phyloP scores from a whole-genome alignment of 2,113 vertebrate genomes.

The Riparia riparia region DNA sequence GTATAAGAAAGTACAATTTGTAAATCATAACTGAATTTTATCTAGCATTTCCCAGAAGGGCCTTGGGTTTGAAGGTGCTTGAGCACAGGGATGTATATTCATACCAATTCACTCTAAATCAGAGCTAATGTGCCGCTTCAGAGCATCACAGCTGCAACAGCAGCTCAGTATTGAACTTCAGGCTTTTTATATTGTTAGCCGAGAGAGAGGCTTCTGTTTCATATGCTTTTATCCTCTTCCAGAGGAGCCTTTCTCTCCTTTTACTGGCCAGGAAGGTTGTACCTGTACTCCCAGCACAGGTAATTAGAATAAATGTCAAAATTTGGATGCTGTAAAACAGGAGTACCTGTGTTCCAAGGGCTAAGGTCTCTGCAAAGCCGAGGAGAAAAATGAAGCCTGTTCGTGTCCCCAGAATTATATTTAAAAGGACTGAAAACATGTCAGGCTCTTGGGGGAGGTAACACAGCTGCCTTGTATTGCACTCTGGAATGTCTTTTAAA shows the following conservation, averaged over 20 bases:
- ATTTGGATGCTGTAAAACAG: not conserved
- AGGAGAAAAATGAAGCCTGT: not conserved
- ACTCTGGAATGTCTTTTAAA: conserved; percentile 4
- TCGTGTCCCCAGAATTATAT: not conserved
- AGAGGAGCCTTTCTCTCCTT: not conserved
- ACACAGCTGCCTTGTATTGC: not conserved
- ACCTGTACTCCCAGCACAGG: not conserved
- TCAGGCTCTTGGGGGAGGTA: not conserved
- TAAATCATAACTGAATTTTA: not conserved
- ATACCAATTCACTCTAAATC: not conserved
- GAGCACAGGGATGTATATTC: not conserved
- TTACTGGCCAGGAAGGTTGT: not conserved
- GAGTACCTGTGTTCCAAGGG: not conserved
- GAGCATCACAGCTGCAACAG: not conserved
- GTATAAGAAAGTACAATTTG: not conserved
- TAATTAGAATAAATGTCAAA: not conserved
- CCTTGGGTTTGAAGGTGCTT: not conserved
- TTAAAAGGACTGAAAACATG: not conserved
- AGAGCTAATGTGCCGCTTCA: not conserved
- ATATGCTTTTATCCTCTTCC: not conserved
- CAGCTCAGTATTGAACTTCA: not conserved
- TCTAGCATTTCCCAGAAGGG: not conserved
- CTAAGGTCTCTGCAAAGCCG: not conserved
- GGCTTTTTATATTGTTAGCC: not conserved
- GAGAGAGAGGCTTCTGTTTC: not conserved